A percentile compares a stretch with the other conserved stretches of the same genome.
Evolutionary conservation across 2,888 invertebrate genomes (phyloP).

Genomic region (Eilema sororculum): DNA sequence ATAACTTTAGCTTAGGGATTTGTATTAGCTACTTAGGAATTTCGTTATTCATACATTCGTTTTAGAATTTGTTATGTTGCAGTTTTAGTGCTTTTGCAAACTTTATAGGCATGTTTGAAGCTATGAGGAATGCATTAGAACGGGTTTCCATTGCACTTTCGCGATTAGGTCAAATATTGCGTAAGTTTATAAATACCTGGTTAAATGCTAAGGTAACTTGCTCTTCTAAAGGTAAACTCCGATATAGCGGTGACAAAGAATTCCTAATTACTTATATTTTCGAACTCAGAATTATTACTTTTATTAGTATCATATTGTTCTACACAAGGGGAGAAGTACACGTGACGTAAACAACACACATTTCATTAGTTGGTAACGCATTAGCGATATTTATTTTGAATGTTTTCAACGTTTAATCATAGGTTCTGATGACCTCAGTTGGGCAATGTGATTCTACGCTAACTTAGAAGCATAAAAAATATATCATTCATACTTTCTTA

Average conservation of each 20-base stretch:
- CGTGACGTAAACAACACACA: neutral
- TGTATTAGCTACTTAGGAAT: neutral
- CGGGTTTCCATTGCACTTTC: neutral
- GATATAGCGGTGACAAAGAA: neutral
- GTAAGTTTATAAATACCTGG: neutral
- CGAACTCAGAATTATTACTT: too few relatives aligned
- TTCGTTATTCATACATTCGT: neutral
- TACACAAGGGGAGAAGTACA: neutral
- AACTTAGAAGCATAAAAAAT: constrained; percentile 13
- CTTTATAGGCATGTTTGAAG: neutral
- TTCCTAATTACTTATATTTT: neutral
- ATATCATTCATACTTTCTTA: constrained; percentile 35
- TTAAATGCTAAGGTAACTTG: neutral
- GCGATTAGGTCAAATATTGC: neutral
- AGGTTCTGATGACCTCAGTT: neutral
- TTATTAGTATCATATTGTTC: too few relatives aligned
- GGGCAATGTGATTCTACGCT: neutral
- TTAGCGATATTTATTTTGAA: too few relatives aligned
- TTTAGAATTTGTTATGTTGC: neutral
- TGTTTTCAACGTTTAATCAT: too few relatives aligned
- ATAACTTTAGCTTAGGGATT: neutral
- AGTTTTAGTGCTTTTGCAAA: neutral
- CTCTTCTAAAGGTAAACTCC: neutral
- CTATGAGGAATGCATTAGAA: neutral
- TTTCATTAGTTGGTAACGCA: neutral